Base-by-base conservation (phyloP, 1,140 invertebrate genomes). In the Cephus cinctus region DNA sequence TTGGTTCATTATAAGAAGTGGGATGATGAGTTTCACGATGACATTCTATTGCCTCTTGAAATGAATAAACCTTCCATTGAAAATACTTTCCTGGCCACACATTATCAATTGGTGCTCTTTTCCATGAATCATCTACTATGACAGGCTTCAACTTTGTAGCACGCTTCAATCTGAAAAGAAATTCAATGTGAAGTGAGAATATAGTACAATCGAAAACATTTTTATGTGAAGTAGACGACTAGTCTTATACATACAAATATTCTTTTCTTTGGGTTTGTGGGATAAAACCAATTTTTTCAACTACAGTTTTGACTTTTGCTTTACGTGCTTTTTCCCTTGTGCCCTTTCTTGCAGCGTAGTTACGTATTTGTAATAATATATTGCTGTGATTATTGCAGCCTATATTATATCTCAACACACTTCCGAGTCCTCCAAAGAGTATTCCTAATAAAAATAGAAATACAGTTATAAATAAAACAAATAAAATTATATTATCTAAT, bases 21-120 rank as follows among this genome's bases (percentile, higher is more conserved):
- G 88, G 86, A 67, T 91, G 84, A 68, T 90, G 86, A 1, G 81
- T 84, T 73, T 93, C 87, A 38, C 85, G 78, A 61, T 90, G 85
- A 56, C 77, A 81, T 44, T 83, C 64, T 5, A 93, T 73, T n/a
- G 89, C 89, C 63, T 92, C 87, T 22, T 73, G 71, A 11, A 90
- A 81, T 2, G 80, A 69, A 72, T 86, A 89, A 0, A 82, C 67
- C 52, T 78, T 78, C 79, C 77, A 81, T 47, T 78, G 75, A 53
- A 84, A 85, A 64, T 81, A 83, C 41, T 75, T 78, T 9, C 75
- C 59, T 5, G 81, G 61, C 59, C 78, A 90, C 3, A 90, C 87
- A 77, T 92, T 77, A 63, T 91, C 88, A 20, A 67, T 68, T 1
- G 85, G 70, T 21, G 71, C 43, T 39, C 62, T 61, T 43, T 83